Base-by-base conservation (phyloP, 2,113 vertebrate species). In the Micromys minutus region DNA sequence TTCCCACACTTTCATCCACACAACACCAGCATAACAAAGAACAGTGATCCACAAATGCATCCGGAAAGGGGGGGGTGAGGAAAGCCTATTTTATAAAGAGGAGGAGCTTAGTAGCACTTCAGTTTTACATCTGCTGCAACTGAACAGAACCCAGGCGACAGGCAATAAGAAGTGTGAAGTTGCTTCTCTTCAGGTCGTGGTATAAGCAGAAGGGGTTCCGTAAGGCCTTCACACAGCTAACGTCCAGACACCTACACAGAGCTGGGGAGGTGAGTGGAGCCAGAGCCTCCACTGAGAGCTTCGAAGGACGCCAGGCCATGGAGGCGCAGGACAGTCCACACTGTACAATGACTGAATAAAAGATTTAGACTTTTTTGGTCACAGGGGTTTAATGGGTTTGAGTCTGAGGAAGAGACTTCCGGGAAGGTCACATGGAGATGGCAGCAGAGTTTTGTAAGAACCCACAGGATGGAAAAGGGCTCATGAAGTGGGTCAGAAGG, bases 231-330 rank as follows among this genome's bases (percentile, higher is more conserved):
- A 17, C n/a, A 45, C 9, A 26, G 22, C 13, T 47, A 19, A 26
- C 42, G 63, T 92, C 45, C n/a, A 90, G 72, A 47, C 31, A 74
- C 26, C n/a, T 16, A 39, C n/a, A 74, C 57, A 45, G 0, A 31
- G 45, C 65, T 50, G n/a, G 24, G n/a, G 50, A 59, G 19, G 1
- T 1, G 24, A 69, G 47, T 1, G 5, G 5, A 42, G 2, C 6
- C 11, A 36, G 0, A n/a, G 1, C 24, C 1, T 34, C 4, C 0
- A 6, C 39, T 50, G 47, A 17, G 8, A 16, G 42, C 21, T 61
- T 36, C 12, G 26, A 87, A 26, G 19, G 39, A 26, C 5, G 1
- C 3, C 36, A 39, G 26, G 15, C 57, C 29, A 21, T 1, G n/a
- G 75, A 63, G 15, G 11, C 31, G 9, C n/a, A 3, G 0, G 31